Percentiles rank a stretch among this genome's conserved stretches.
Conservation (phyloP, 2,113 vertebrate species). For the Shinisaurus crocodilurus region DNA sequence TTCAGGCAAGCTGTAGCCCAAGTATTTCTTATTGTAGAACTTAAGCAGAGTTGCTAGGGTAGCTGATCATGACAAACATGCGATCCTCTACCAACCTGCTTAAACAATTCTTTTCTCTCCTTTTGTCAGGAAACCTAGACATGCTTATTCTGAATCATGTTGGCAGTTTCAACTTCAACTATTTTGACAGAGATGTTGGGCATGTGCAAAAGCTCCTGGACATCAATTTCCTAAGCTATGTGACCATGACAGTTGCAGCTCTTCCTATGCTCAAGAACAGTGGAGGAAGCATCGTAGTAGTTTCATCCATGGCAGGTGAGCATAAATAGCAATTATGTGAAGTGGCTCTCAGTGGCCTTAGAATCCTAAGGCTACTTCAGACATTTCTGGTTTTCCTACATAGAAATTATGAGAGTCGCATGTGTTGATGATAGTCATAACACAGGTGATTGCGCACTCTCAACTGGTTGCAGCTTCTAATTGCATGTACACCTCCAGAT, state of each 20-base stretch:
- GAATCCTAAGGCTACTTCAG: not conserved
- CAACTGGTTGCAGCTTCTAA: not conserved
- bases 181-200: slow-evolving; percentile 58
- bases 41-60: not conserved
- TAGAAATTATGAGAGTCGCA: not conserved
- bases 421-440: not conserved
- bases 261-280: slow-evolving; percentile 81
- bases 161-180: not conserved
- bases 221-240: slow-evolving; percentile 80
- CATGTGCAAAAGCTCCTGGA: slow-evolving; percentile 67
- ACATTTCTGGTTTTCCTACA: not conserved
- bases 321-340: not conserved
- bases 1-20: not conserved
- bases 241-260: slow-evolving; percentile 67
- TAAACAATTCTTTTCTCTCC: not conserved
- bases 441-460: not conserved
- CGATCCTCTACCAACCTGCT: not conserved
- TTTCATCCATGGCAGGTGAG: slow-evolving; percentile 82
- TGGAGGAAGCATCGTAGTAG: slow-evolving; percentile 74
- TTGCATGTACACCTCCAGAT: not conserved
- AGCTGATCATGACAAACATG: not conserved
- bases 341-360: not conserved
- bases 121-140: slow-evolving; percentile 76
- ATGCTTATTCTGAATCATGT: slow-evolving; percentile 84
- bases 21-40: not conserved